These are phyloP conservation scores for Hydrolagus colliei DNA, from an alignment of 2,797 vertebrate species.

Conservation along the genomic window DNA sequence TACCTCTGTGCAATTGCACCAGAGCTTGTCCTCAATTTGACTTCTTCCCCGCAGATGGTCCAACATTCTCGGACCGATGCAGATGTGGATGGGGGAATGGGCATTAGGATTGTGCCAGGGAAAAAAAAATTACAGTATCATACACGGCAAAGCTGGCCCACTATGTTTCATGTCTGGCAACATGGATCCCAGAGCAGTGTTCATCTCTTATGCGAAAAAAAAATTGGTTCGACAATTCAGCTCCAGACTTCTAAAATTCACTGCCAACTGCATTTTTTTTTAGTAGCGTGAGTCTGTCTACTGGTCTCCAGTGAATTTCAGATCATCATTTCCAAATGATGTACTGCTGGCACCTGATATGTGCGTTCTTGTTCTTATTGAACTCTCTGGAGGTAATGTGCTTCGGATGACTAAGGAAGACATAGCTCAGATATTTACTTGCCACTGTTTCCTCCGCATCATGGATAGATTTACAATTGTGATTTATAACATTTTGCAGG, in stretches of 20 bases:
- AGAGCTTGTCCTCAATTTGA: background rate
- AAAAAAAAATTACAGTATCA: background rate
- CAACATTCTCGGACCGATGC: background rate
- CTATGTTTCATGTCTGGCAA: background rate
- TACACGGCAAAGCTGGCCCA: background rate
- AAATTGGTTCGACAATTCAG: background rate
- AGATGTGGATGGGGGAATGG: background rate
- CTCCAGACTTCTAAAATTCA: background rate
- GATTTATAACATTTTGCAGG: no score
- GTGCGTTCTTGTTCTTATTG: no score
- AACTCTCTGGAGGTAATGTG: no score
- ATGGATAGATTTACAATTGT: no score
- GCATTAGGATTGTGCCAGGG: background rate
- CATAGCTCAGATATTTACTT: no score
- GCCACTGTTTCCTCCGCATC: no score
- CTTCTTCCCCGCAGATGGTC: background rate
- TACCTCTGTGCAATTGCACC: background rate
- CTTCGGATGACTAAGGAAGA: no score
- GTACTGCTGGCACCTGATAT: no score
- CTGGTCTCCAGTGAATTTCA: no score
- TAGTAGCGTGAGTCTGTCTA: background rate
- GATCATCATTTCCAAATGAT: no score
- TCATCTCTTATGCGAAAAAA: background rate
- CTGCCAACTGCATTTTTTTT: background rate
- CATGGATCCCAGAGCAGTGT: background rate